Evolutionary conservation across 1,140 invertebrate genomes (phyloP), one percentile per base, ranked within the genome.

Genomic region (Plectrocnemia conspersa): DNA sequence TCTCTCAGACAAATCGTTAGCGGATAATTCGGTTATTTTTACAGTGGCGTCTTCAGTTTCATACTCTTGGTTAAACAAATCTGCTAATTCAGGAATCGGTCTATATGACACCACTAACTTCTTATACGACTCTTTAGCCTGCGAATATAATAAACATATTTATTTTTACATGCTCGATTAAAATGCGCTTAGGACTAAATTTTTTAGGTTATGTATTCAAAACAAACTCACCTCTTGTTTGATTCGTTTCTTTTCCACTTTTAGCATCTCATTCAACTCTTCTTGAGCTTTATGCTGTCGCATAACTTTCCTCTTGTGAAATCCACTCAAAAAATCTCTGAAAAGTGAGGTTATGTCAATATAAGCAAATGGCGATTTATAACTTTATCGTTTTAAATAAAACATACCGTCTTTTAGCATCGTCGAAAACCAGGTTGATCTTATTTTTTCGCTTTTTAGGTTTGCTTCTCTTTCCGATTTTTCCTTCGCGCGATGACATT

Each of bases 1-100:
- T 63, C 79, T 76, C 48, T 81, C 77, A 6, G 82, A 76, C 41
- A 86, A 70, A 25, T 82, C 79, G 40, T 79, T 78, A 36, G 82
- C 71, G 22, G 82, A 81, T 10, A 89, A 67, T 65, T 88, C 85
- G 0, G 84, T 74, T 48, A 89, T 82, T 71, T 84, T 86, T 3
- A 89, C 83, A 62, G 82, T 83, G 4, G 86, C 83, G 64, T 84
- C 80, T n/a, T 83, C 80, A 62, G 83, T 77, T 68, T 87, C 83
- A 62, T 81, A 85, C 61, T 86, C 80, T 62, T 84, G 75, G 49
- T 80, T 74, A 0, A 83, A 70, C 32, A 86, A 71, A 56, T 86
- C 75, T 54, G 84, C 80, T 46, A 84, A 64, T 63, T 84, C 82
- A 16, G 82, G 82, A 56, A 88, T 76, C 4, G 80, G 79, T 24